Evolutionary conservation across 1,140 invertebrate genomes (phyloP).

Genomic region (Drosophila sproati): DNA sequence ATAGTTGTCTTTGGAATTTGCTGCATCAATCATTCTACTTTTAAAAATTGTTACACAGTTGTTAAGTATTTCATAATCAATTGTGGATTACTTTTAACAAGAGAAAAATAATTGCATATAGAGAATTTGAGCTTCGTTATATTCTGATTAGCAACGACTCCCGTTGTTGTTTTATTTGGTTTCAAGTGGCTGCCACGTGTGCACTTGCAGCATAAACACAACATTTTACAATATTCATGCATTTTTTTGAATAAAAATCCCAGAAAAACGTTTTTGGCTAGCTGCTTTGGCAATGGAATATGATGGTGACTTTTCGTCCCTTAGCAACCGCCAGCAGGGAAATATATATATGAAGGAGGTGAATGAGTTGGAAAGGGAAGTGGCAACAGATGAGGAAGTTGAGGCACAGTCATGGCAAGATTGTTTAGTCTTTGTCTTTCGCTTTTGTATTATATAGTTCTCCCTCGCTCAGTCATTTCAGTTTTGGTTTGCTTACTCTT

Average conservation of each 20-base stretch:
- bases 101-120: neutral
- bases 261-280: conserved; percentile 35
- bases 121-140: conserved; percentile 1
- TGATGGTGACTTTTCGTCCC: conserved; percentile 28
- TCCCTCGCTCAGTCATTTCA: neutral
- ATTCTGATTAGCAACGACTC: neutral
- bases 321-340: conserved; percentile 10
- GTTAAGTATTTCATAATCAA: too few species aligned
- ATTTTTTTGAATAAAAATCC: conserved; percentile 19
- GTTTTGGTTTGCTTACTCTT: neutral
- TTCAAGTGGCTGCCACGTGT: conserved; percentile 46
- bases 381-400: neutral
- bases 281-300: conserved; percentile 30
- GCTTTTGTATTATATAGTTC: conserved; percentile 24
- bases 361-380: neutral
- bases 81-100: too few species aligned
- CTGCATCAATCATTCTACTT: too few species aligned
- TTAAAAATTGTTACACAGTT: too few species aligned
- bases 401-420: conserved; percentile 20
- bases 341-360: neutral
- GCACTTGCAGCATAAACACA: conserved; percentile 43
- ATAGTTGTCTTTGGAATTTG: too few species aligned
- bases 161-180: conserved; percentile 14
- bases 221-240: conserved; percentile 31
- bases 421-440: conserved; percentile 36